Evolutionary conservation across 2,888 invertebrate genomes (phyloP), one percentile per base, ranked within the genome.

Genomic region (Coenonympha glycerion): DNA sequence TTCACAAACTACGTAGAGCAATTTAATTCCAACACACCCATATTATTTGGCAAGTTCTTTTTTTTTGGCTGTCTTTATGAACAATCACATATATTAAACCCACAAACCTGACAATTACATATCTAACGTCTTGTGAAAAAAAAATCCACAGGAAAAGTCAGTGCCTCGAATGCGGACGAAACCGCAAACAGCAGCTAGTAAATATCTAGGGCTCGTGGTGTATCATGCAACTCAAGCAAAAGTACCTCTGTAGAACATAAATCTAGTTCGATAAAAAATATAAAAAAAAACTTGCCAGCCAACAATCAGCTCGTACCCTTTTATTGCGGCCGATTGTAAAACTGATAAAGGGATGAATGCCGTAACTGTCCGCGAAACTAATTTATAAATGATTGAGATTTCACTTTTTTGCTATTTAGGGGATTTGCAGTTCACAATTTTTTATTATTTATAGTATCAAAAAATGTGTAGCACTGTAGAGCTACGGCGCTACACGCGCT

Each of bases 371-470:
- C 84, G 78, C 84, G 79, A 66, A 78, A 75, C 87, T 83, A 87
- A 87, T 87, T 85, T 79, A 83, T 85, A 85, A 87, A 83, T 86
- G 73, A 87, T 87, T 83, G 84, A 87, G 85, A 79, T 81, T 84
- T 83, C 72, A 77, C 71, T 81, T 84, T 81, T 80, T 76, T 56
- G 42, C 44, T 47, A 54, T 56, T 62, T 71, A 61, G 65, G 62
- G 61, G 62, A 62, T 30, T 19, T 19, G 30, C 19, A 19, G 18
- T 30, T 26, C 15, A 41, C 41, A 28, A 11, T 26, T 41, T 34
- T 30, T 41, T 41, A 5, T 24, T 24, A 39, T 4, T 18, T 19
- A 11, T 6, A 11, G 19, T 30, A 19, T 26, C 15, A 13, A 30
- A 30, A 41, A 28, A 19, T 19, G 2, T 21, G 6, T 21, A 37